Evolutionary conservation across 1,140 invertebrate species (phyloP), one percentile per base, ranked within the genome.

Genomic region (Lepeophtheirus salmonis): DNA sequence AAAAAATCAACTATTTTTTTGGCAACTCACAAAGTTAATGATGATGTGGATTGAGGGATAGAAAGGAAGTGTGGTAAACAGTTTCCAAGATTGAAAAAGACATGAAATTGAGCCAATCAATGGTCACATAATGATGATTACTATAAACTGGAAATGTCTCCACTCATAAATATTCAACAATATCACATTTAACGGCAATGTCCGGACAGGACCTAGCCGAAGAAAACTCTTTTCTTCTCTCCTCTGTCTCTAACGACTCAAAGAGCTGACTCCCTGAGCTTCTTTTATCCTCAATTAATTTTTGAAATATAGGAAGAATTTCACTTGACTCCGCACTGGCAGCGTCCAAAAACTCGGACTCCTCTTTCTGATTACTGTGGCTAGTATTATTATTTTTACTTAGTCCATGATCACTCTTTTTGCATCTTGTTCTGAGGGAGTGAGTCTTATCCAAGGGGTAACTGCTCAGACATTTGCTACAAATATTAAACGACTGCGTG

Each of bases 121-220:
- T n/a, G n/a, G n/a, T n/a, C n/a, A n/a, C n/a, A n/a, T n/a, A n/a
- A n/a, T n/a, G n/a, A n/a, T n/a, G n/a, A n/a, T n/a, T n/a, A n/a
- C n/a, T n/a, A n/a, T n/a, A n/a, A n/a, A n/a, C n/a, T n/a, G n/a
- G n/a, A n/a, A n/a, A n/a, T n/a, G n/a, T n/a, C n/a, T n/a, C n/a
- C n/a, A n/a, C n/a, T 57, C 26, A 57, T 25, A 57, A 41, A 57
- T 57, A 57, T 24, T 57, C 55, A 41, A 57, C 26, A 30, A 57
- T 57, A 30, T 57, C 55, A 25, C 55, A 57, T 26, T 17, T 57
- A 21, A 57, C 55, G 2, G 55, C 21, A 25, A 57, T 57, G 25
- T 57, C 26, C 3, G 55, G 55, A 57, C 55, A 57, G n/a, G 50
- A 52, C 21, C 50, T 41, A 16, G 50, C 50, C 26, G 55, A 57